These are phyloP conservation scores for Taphrorychus bicolor DNA, from an alignment of 2,888 invertebrate species.

Conservation along the genomic window DNA sequence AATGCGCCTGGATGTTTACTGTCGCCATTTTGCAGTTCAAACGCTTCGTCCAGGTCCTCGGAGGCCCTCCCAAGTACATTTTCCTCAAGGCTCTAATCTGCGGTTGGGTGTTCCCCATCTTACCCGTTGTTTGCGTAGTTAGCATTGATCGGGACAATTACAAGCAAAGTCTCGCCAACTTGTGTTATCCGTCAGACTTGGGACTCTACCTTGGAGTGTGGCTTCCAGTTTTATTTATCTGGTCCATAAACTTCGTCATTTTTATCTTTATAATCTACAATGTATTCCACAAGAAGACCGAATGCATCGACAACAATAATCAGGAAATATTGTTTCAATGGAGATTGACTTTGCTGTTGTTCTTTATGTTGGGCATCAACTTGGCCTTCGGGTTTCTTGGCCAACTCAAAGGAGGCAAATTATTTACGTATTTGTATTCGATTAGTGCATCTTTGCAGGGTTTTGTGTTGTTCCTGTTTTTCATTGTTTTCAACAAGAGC, in stretches of 20 bases:
- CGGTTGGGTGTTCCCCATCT: conserved; percentile 68
- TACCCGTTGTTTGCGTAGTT: conserved; percentile 63
- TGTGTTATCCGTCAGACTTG: conserved; percentile 66
- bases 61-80: conserved; percentile 61
- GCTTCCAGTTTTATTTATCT: conserved; percentile 63
- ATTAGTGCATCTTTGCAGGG: conserved; percentile 66
- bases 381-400: conserved; percentile 67
- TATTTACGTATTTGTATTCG: conserved; percentile 63
- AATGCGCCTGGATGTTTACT: conserved; percentile 77
- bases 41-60: conserved; percentile 69
- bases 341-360: conserved; percentile 66
- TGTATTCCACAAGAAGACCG: conserved; percentile 58
- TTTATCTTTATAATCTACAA: conserved; percentile 66
- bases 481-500: conserved; percentile 67
- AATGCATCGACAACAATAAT: conserved; percentile 46
- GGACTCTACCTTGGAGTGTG: conserved; percentile 65
- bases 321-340: conserved; percentile 61
- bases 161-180: conserved; percentile 54
- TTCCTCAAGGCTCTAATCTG: conserved; percentile 67
- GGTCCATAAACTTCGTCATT: conserved; percentile 65
- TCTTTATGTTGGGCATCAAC: conserved; percentile 67
- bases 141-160: conserved; percentile 62
- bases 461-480: conserved; percentile 68
- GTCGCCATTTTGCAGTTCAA: conserved; percentile 73
- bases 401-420: conserved; percentile 51